Evolutionary conservation across 1,140 invertebrate genomes (phyloP), one percentile per base, ranked within the genome.

Genomic region (Brevipalpus yothersi): DNA sequence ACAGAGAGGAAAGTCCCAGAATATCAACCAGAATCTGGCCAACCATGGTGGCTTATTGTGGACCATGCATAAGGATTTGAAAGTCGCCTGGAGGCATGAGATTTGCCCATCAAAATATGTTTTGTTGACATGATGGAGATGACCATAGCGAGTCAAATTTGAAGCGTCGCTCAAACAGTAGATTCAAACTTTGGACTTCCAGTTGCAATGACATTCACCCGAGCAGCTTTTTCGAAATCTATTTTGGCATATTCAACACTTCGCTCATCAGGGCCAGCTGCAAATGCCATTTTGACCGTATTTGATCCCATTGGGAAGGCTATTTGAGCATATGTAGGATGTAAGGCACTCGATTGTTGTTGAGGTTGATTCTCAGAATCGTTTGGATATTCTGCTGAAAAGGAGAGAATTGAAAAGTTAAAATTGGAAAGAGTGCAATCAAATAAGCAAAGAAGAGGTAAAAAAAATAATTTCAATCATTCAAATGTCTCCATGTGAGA

Each of bases 131-230:
- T 31, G 31, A 31, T 31, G 31, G 31, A 31, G 5, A 3, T 31
- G 31, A 31, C 31, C 31, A 31, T 31, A 3, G 31, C 31, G 31
- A 31, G 31, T 31, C 31, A 31, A 31, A 31, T 5, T 31, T 31
- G 31, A 5, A 31, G 5, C 2, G 2, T 31, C 31, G 31, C 5
- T 51, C n/a, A 59, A 53, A 59, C 58, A 10, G 58, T 51, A 2
- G 58, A 59, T 51, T 59, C 58, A 59, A 59, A 59, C 39, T 59
- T 59, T 13, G 58, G 43, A 40, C 58, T 59, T 49, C 58, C 58
- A 51, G 41, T n/a, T n/a, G 13, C n/a, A n/a, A 59, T 53, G 8
- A 59, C n/a, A 19, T 49, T 51, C 21, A 59, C 58, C 8, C 58
- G 31, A 21, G 42, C n/a, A n/a, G 40, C 39, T 59, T 59, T 59